These are phyloP conservation scores for Orchesella flavescens DNA, from an alignment of 2,888 invertebrate genomes.

Conservation along the genomic window DNA sequence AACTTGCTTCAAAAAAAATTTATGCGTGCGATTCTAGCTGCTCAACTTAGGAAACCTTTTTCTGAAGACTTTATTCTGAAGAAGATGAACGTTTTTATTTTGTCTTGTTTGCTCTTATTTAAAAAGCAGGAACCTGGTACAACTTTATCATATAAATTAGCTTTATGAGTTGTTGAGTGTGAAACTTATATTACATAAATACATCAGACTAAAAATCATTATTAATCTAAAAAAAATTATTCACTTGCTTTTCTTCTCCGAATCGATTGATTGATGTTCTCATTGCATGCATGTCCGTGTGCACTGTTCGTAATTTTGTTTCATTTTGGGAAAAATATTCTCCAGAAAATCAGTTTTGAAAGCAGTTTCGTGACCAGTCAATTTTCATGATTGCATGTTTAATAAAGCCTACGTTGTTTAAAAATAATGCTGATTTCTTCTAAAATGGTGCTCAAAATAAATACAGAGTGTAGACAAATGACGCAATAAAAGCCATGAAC, in stretches of 20 bases:
- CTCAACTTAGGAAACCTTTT: too few species aligned
- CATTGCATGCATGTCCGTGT: background rate
- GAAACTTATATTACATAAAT: background rate
- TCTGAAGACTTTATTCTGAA: too few species aligned
- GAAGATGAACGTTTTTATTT: too few species aligned
- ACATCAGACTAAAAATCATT: background rate
- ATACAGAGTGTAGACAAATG: too few species aligned
- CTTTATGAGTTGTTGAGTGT: background rate
- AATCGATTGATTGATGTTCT: background rate
- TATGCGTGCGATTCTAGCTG: too few species aligned
- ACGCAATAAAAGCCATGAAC: too few species aligned
- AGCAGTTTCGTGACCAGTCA: constrained; percentile 57
- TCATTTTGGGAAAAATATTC: constrained; percentile 14
- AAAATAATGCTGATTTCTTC: too few species aligned
- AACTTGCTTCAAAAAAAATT: too few species aligned
- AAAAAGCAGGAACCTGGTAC: background rate
- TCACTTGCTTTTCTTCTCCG: background rate
- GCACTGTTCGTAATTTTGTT: background rate
- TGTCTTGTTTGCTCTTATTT: too few species aligned
- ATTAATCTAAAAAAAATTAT: background rate
- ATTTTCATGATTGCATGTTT: constrained; percentile 52
- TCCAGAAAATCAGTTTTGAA: constrained; percentile 57
- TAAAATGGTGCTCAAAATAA: too few species aligned
- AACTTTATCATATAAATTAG: too few species aligned
- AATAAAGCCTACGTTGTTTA: background rate